Evolutionary conservation across 2,113 vertebrate genomes (phyloP), one percentile per base, ranked within the genome.

Genomic region (Plotosus lineatus): DNA sequence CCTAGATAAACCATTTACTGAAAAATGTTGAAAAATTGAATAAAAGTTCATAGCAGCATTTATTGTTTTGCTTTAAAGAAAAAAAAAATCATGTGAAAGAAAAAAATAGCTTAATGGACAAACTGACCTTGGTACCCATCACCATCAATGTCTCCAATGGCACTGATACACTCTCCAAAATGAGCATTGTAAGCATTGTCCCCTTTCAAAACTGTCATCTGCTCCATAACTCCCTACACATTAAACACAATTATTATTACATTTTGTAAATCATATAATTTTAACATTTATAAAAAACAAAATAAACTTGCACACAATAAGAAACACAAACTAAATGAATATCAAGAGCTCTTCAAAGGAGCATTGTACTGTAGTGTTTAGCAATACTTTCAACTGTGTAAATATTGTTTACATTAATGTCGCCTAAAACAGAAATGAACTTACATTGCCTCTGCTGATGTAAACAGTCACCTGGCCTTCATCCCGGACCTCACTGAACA

Each of bases 381-480:
- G 21, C 60, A 38, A n/a, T 12, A 23, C 38, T 44, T 48, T 81
- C 19, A 63, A 28, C 71, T 5, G 19, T 40, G 15, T 33, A 65
- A 53, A 42, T 58, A 19, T 14, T 50, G 65, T 72, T 63, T 73
- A 74, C 36, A 82, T 73, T 74, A 23, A 42, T 56, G 48, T 44
- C 31, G 61, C 46, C 11, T 31, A 53, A n/a, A 8, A 28, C 40
- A 51, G 12, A 4, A 42, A 19, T 77, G 74, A 82, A 98, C 98
- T 99, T 91, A 99, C 98, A 4, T 97, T 98, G 94, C 97, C 98
- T 90, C 90, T 94, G 94, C 96, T 98, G 94, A 98, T 94, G 90
- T 95, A 98, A 90, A 98, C 92, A 71, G 94, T 95, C 89, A 99
- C 98, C 91, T 97, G 96, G 88, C 98, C 97, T 87, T 99, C 98